Evolutionary conservation across 2,888 invertebrate genomes (phyloP).

Genomic region (Abrostola triplasia): DNA sequence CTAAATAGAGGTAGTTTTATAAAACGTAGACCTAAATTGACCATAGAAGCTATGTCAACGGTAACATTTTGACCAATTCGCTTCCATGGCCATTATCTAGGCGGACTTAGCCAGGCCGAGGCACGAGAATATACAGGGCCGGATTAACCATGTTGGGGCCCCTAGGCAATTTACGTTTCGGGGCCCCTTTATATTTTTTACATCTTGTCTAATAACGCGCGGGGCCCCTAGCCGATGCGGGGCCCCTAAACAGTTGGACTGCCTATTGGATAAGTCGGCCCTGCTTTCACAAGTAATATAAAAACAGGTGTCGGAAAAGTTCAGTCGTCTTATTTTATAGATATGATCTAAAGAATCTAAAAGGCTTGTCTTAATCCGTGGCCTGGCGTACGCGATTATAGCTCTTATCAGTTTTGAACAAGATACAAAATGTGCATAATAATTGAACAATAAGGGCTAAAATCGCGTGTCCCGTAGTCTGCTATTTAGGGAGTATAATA

Average conservation of each 20-base stretch:
- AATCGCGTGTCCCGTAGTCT: constrained; percentile 53
- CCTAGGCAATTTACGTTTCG: no score
- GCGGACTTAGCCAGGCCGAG: constrained; percentile 37
- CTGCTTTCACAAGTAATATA: no score
- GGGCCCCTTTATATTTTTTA: no score
- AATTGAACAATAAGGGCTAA: constrained; percentile 41
- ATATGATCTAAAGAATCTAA: background rate
- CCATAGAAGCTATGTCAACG: constrained; percentile 56
- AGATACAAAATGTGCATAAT: constrained; percentile 41
- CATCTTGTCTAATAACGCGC: no score
- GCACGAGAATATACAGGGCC: constrained; percentile 8
- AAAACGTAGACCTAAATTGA: constrained; percentile 60
- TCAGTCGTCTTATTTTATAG: no score
- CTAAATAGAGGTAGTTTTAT: constrained; percentile 71
- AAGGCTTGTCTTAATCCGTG: constrained; percentile 15
- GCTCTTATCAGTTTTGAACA: constrained; percentile 41
- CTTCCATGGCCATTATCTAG: constrained; percentile 64
- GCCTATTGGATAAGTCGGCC: no score
- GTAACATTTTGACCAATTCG: constrained; percentile 71
- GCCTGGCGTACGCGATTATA: constrained; percentile 50
- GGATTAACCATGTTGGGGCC: no score
- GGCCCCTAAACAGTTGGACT: no score
- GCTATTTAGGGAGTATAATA: constrained; percentile 58
- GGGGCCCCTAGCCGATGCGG: no score
- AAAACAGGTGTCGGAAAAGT: no score